These are phyloP conservation scores for Ramphastos sulfuratus DNA, from an alignment of 2,113 vertebrate species.

Conservation along the genomic window DNA sequence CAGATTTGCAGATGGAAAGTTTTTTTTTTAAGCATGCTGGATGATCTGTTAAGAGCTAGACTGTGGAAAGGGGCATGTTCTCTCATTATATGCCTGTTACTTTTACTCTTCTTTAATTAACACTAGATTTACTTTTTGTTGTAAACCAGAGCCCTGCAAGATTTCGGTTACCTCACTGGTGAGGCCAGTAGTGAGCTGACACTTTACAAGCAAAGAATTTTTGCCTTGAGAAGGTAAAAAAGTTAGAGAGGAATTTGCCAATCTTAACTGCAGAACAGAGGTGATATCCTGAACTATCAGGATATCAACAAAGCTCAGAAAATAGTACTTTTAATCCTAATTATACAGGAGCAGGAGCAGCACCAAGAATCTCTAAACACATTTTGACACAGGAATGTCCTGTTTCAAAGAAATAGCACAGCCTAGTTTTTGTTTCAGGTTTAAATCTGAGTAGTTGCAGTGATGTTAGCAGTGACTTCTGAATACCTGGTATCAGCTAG, in stretches of 20 bases:
- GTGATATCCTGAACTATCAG: not conserved
- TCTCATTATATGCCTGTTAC: constrained; percentile 42
- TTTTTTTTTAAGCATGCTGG: constrained; percentile 45
- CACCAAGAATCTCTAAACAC: not conserved
- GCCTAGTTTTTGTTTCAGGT: not conserved
- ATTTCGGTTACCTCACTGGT: not conserved
- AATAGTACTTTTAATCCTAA: not conserved
- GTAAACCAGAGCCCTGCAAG: not conserved
- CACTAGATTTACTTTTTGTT: not conserved
- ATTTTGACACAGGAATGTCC: not conserved
- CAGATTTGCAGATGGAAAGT: constrained; percentile 56
- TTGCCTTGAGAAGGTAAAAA: not conserved
- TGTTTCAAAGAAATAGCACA: not conserved
- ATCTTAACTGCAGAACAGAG: not conserved
- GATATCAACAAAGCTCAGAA: not conserved
- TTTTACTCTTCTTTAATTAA: constrained; percentile 44
- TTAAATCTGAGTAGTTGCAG: not conserved
- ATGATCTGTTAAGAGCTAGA: constrained; percentile 29
- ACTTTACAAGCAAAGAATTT: not conserved
- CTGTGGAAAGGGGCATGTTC: constrained; percentile 35
- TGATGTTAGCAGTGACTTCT: not conserved
- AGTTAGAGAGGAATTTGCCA: not conserved
- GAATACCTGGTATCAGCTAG: not conserved
- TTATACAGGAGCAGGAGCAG: not conserved
- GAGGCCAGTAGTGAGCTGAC: not conserved